Percentiles rank a stretch among this genome's conserved stretches.
Evolutionary conservation across 1,140 invertebrate genomes (phyloP).

Genomic region (Aphelinus atriplicis): DNA sequence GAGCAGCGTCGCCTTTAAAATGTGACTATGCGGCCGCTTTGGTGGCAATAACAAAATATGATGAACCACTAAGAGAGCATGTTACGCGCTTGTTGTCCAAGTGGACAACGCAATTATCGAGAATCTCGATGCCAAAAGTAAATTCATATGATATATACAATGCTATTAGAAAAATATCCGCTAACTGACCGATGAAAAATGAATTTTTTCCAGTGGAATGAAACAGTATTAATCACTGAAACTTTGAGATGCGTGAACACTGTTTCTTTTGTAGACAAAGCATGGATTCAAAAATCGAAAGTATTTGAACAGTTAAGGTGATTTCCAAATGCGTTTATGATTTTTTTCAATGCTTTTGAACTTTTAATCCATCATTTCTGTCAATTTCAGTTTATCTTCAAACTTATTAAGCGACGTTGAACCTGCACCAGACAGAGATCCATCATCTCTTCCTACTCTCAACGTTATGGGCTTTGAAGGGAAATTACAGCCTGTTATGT

Average conservation of each 20-base stretch:
- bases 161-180: neutral
- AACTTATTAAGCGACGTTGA: conserved; percentile 55
- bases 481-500: conserved; percentile 55
- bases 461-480: conserved; percentile 54
- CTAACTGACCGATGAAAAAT: no score
- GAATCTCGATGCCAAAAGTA: conserved; percentile 53
- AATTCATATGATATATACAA: conserved; percentile 27
- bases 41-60: conserved; percentile 49
- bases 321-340: neutral
- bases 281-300: conserved; percentile 48
- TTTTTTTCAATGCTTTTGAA: neutral
- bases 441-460: conserved; percentile 54
- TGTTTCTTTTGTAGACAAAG: conserved; percentile 43
- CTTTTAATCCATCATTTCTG: neutral
- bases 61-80: conserved; percentile 44
- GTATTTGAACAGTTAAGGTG: conserved; percentile 54
- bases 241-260: conserved; percentile 50
- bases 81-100: conserved; percentile 53
- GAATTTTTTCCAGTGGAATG: conserved; percentile 53
- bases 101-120: conserved; percentile 58
- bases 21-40: conserved; percentile 58
- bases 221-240: conserved; percentile 54
- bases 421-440: conserved; percentile 48
- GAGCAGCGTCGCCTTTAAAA: conserved; percentile 50
- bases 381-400: conserved; percentile 51